Evolutionary conservation across 2,888 invertebrate species (phyloP).

Genomic region (Gastracanthus pulcherrimus): DNA sequence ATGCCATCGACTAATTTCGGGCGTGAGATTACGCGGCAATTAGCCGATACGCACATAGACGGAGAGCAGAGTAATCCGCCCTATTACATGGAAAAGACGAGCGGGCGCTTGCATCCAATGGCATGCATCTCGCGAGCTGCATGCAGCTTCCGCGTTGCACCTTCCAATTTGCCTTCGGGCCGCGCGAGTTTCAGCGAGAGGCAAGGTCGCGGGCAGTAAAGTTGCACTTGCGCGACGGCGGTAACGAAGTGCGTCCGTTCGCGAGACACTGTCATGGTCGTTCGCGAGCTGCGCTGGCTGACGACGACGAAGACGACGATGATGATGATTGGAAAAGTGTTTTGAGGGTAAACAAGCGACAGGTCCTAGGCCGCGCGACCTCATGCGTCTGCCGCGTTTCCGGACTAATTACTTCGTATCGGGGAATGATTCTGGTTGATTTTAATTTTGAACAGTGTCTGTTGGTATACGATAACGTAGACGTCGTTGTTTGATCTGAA

Average conservation of each 20-base stretch:
- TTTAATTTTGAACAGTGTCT: not conserved
- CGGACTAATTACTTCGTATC: not conserved
- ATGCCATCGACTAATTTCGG: slow-evolving; percentile 61
- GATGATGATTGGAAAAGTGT: not conserved
- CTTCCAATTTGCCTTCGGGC: too few species aligned
- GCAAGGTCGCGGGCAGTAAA: not conserved
- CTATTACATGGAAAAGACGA: slow-evolving; percentile 61
- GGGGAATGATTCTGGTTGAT: not conserved
- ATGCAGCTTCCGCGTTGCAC: too few species aligned
- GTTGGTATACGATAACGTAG: not conserved
- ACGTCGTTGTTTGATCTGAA: too few species aligned
- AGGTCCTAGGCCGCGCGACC: not conserved
- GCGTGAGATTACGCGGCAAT: slow-evolving; percentile 63
- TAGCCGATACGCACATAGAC: slow-evolving; percentile 53
- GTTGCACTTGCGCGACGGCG: too few species aligned
- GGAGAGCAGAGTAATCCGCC: slow-evolving; percentile 61
- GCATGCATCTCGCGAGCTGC: too few species aligned
- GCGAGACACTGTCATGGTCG: not conserved
- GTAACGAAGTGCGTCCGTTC: too few species aligned
- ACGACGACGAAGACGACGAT: not conserved
- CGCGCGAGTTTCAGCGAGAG: too few species aligned
- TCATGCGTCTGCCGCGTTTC: not conserved
- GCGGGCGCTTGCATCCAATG: too few species aligned
- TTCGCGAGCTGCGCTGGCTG: not conserved
- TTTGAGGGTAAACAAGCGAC: not conserved